Evolutionary conservation across 2,888 invertebrate species (phyloP), one percentile per base, ranked within the genome.

Genomic region (Venusia cambrica): DNA sequence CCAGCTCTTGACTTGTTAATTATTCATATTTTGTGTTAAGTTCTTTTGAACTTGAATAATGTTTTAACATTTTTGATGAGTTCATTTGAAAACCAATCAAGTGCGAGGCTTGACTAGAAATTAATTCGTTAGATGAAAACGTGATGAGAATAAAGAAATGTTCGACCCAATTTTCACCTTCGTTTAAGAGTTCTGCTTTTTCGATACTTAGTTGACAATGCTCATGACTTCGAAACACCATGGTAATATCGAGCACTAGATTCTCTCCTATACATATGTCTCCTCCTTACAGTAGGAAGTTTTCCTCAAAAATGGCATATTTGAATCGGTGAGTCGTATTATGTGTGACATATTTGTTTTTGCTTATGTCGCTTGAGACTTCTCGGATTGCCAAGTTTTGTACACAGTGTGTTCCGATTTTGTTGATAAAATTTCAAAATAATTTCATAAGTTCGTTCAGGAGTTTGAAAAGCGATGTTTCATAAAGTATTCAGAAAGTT

Each of bases 391-490:
- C 30, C 5, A 19, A 30, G 27, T 24, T 36, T 15, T 11, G 22
- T 28, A 19, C 19, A 36, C 29, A 30, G 14, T 22, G 14, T 17
- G 17, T 16, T 12, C 20, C 12, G 30, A 37, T 30, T 36, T 37
- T 30, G 36, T 25, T 25, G 36, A 17, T 21, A 17, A 19, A 29
- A 36, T 7, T 25, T 20, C 8, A 30, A 20, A 36, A 25, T 36
- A 27, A 36, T 30, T 30, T 13, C 15, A n/a, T n/a, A 30, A 37
- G 36, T 37, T 34, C 17, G 19, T 9, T 8, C 19, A n/a, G 9
- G 30, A 37, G 36, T 30, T 37, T 20, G 17, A 4, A 30, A 36
- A 25, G 19, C 36, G 25, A 36, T 33, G 24, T 33, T 38, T 33
- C 28, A 33, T 32, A 26, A 27, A 38, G 22, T 33, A 33, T 33